phyloP scores from a whole-genome alignment of 1,140 invertebrate species.

The Cephus cinctus region DNA sequence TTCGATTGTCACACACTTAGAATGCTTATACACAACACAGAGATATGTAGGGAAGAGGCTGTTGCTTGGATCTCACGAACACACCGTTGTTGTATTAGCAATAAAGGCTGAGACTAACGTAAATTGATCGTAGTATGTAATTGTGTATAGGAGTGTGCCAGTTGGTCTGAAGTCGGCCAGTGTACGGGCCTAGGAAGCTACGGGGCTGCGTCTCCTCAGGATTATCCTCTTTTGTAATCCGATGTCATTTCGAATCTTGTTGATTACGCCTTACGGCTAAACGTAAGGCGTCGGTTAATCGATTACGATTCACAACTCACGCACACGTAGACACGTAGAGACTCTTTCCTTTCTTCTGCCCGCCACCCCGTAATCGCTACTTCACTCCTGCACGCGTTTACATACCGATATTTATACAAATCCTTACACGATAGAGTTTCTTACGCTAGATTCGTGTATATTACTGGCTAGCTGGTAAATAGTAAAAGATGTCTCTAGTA shows the following conservation, averaged over 20 bases:
- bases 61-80: conserved; percentile 27
- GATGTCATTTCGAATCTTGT: conserved; percentile 8
- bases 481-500: conserved; percentile 22
- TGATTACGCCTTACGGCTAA: no score
- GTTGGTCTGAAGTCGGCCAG: not conserved
- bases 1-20: conserved; percentile 34
- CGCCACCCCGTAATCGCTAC: conserved; percentile 2
- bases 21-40: conserved; percentile 31
- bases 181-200: conserved; percentile 11
- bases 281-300: conserved; percentile 1
- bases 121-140: no score
- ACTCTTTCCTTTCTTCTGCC: not conserved
- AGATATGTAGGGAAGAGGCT: conserved; percentile 38
- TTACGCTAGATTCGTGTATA: conserved; percentile 5
- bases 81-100: conserved; percentile 6
- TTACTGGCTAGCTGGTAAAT: conserved; percentile 20
- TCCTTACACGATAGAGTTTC: conserved; percentile 1
- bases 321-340: conserved; percentile 6
- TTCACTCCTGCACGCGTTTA: no score
- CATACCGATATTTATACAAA: conserved; percentile 4
- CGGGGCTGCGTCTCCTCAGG: no score
- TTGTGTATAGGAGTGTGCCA: not conserved
- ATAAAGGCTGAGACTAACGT: not conserved
- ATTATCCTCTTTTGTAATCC: no score
- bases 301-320: conserved; percentile 18